Evolutionary conservation across 2,888 invertebrate genomes (phyloP), one percentile per base, ranked within the genome.

Genomic region (Orthosia gothica): DNA sequence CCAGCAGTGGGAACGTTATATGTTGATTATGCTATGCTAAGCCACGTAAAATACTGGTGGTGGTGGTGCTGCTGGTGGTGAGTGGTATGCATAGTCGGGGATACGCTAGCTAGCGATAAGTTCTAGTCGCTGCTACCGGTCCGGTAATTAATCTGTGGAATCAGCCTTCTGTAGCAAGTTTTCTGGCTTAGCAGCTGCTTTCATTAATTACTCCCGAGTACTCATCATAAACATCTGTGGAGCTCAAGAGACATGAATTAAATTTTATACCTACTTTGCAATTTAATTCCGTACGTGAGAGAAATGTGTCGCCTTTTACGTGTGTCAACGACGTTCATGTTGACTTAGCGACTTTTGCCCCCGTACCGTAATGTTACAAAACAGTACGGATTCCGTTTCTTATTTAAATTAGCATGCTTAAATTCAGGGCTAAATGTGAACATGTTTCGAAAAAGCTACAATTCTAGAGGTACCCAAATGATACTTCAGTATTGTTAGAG

Each of bases 171-270:
- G 69, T 9, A 54, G 1, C 0, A 1, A 40, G 0, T 12, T 1
- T 47, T 49, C 47, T 47, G 18, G 9, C 13, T 32, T 7, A 71
- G n/a, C 58, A 40, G 54, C 61, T 47, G 82, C 71, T 69, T 23
- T 7, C 50, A 75, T 81, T 81, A 65, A 85, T 82, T 84, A 76
- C 61, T 59, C 20, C 5, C 13, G 2, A 54, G 67, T 54, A 55
- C 50, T 66, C 26, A 54, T 58, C 54, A 50, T 54, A 54, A 83
- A 40, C 58, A 79, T 45, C 57, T 82, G 55, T 58, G 64, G 52
- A 52, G n/a, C 55, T 57, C 57, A 40, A 23, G 50, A 20, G n/a
- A 16, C 50, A 12, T 20, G 47, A 78, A 57, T 55, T 52, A 78
- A 61, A 82, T 64, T 13, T 54, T 18, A 49, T 18, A 54, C 40